A percentile compares a stretch with the other conserved stretches of the same genome.
These are phyloP conservation scores for Drosophila vallismaia DNA, from an alignment of 2,888 invertebrate genomes.

Conservation along the genomic window DNA sequence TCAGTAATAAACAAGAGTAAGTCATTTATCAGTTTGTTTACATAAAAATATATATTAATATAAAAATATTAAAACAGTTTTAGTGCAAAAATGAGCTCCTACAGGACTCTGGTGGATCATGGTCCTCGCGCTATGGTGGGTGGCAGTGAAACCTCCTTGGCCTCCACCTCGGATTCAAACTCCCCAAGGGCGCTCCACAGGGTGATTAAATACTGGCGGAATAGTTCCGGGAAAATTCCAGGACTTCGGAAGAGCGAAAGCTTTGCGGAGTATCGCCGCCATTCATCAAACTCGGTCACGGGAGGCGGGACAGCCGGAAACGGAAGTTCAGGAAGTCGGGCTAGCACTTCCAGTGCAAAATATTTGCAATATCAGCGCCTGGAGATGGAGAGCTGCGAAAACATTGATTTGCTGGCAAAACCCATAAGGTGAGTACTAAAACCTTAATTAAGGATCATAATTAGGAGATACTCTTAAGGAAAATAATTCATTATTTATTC, in stretches of 20 bases:
- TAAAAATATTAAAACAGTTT: neutral
- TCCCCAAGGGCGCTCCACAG: constrained; percentile 69
- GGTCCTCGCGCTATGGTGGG: constrained; percentile 13
- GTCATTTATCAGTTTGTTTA: neutral
- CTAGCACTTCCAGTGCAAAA: constrained; percentile 39
- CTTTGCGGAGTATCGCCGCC: constrained; percentile 74
- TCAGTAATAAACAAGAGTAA: neutral
- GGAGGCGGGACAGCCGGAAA: constrained; percentile 10
- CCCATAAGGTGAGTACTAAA: constrained; percentile 65
- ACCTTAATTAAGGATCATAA: neutral
- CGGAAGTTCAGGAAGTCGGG: constrained; percentile 20
- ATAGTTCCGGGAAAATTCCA: constrained; percentile 68
- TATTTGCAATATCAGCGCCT: constrained; percentile 74
- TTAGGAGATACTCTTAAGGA: neutral
- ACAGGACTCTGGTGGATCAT: constrained; percentile 62
- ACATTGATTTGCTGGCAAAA: constrained; percentile 65
- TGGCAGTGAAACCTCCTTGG: constrained; percentile 16
- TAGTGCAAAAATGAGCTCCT: constrained; percentile 65
- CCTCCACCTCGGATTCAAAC: constrained; percentile 2
- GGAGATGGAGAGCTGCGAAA: constrained; percentile 78
- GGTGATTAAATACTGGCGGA: constrained; percentile 80
- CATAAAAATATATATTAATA: neutral
- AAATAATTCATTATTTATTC: neutral
- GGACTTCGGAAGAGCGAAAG: constrained; percentile 76
- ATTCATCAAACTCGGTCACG: constrained; percentile 44